Evolutionary conservation across 2,113 vertebrate genomes (phyloP), one percentile per base, ranked within the genome.

Genomic region (Ailurus styani): DNA sequence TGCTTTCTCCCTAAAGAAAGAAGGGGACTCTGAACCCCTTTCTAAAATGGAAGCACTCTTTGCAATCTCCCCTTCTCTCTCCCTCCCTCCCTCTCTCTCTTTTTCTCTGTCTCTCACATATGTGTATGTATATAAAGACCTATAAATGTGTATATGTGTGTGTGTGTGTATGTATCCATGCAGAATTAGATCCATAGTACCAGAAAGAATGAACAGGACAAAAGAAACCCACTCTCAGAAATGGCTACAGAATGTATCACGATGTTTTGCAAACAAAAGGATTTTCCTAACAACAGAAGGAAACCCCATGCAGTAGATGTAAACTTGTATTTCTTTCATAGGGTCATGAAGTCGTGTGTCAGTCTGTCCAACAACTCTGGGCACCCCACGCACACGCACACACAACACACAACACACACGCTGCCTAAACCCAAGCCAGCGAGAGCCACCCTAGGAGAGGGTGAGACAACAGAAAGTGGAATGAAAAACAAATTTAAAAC

Each of bases 281-380:
- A 89, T 86, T 75, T 87, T 47, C n/a, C 73, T 94, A 77, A 87
- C 27, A 78, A 50, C 12, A 77, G 52, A 42, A 87, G 42, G 40
- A n/a, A 77, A 14, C 17, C 14, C 45, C 47, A 10, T 25, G 17
- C 10, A 5, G 23, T 6, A 93, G 70, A 52, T 42, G 11, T 15
- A 60, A 85, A 27, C 6, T n/a, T 6, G 1, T 11, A 7, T 47
- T 57, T 91, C 84, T 84, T 54, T 34, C 27, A 14, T 0, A 7
- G 27, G 78, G 37, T 31, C 42, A 21, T 3, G 25, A n/a, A 81
- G 37, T 34, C 12, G 42, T 37, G 20, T 42, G 10, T 54, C 2
- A 4, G 25, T 2, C 81, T 60, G 29, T 40, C 11, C 18, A 15
- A 21, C 0, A 12, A 50, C 50, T 40, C 23, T 4, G 37, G 55